These are phyloP conservation scores for Eugnorisma glareosa DNA, from an alignment of 2,888 invertebrate species.

Conservation along the genomic window DNA sequence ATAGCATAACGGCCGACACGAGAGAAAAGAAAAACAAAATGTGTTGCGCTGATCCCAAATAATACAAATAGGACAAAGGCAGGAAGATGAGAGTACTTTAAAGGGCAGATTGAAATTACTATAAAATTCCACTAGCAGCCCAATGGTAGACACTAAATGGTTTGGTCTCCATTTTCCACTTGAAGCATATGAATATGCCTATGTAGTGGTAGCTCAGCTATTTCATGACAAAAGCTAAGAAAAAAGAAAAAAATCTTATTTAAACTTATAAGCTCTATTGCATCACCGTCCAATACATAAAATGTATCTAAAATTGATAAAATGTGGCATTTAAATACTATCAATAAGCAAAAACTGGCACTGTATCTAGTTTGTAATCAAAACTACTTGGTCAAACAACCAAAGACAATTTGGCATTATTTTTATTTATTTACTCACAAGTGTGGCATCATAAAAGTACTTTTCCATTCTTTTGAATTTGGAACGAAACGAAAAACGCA, in stretches of 20 bases:
- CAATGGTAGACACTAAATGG: not conserved
- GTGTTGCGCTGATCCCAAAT: not conserved
- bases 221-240: too few species aligned
- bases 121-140: not conserved
- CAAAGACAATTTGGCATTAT: slow-evolving; percentile 49
- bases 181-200: too few species aligned
- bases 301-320: not conserved
- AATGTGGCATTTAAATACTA: not conserved
- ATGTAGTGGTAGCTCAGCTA: too few species aligned
- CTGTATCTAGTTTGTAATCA: slow-evolving; percentile 11
- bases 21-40: not conserved
- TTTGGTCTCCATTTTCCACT: not conserved
- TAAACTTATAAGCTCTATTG: not conserved
- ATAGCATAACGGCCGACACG: too few species aligned
- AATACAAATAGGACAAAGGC: not conserved
- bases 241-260: not conserved
- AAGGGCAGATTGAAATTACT: not conserved
- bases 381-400: slow-evolving; percentile 42
- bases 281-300: not conserved
- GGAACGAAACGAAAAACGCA: slow-evolving; percentile 72
- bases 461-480: slow-evolving; percentile 78
- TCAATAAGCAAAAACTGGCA: not conserved
- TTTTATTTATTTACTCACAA: slow-evolving; percentile 76
- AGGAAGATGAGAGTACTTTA: not conserved
- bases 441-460: slow-evolving; percentile 71